Evolutionary conservation across 2,797 vertebrate species (phyloP), one percentile per base, ranked within the genome.

Genomic region (Betta splendens): DNA sequence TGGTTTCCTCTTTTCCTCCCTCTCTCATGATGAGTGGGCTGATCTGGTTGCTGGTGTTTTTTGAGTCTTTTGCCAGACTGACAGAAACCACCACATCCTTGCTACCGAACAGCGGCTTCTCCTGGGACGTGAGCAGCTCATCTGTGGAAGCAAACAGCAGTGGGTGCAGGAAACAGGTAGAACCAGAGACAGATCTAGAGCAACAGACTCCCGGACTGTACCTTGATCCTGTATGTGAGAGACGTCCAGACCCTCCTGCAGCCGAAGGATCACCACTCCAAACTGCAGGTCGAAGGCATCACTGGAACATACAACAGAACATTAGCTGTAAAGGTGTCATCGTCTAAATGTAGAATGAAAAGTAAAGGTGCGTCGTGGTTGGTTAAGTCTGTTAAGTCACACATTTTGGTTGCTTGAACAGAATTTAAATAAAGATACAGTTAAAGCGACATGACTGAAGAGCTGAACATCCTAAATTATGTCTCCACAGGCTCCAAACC

Each of bases 211-310:
- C 22, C 0, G 0, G 84, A 96, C 95, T 0, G 0, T 84, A 96
- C 95, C 95, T 93, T 94, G 94, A 60, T 93, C 94, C 79, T 94
- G 95, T 81, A 98, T 95, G 80, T 98, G 96, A 68, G 96, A 98
- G 85, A 99, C 88, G 52, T 99, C 96, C 61, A 99, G 89, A 42
- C 96, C 96, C 44, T 97, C 96, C 80, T 91, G 92, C 32, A 98
- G 86, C 18, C 96, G 91, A 36, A 98, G 93, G 44, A 98, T 91
- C 46, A 95, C 96, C 4, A 95, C 93, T 42, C 96, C 96, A 38
- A 93, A 97, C 57, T 97, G 94, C 73, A 95, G 89, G 59, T 99
- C 96, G 69, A 99, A 98, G 33, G 96, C 96, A 55, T 98, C 96
- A 37, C 97, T 99, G 77, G 39, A 79, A 80, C 50, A 77, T 0